phyloP scores from a whole-genome alignment of 2,888 invertebrate species.

The Carcina quercana region DNA sequence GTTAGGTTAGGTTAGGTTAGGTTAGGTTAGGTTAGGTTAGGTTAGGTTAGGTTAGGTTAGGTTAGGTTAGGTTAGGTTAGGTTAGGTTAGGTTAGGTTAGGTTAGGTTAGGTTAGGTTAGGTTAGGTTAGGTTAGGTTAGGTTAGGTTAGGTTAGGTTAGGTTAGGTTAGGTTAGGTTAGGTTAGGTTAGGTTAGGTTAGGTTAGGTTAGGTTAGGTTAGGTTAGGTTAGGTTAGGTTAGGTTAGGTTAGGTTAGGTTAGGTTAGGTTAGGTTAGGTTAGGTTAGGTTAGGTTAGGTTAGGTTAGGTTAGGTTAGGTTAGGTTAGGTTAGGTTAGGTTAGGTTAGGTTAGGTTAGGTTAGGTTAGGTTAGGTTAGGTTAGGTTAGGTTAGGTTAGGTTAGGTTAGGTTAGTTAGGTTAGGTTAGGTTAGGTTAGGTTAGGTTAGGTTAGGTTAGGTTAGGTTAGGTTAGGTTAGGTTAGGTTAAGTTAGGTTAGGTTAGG shows the following conservation, averaged over 20 bases:
- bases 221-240: conserved; percentile 8
- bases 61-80: conserved; percentile 13
- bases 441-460: conserved; percentile 8
- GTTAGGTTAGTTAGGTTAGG: conserved; percentile 5
- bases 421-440: conserved; percentile 6
- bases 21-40: conserved; percentile 18
- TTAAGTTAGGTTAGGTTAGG: conserved; percentile 2
- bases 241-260: conserved; percentile 4
- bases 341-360: conserved; percentile 6
- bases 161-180: conserved; percentile 13
- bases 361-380: conserved; percentile 3
- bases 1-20: conserved; percentile 21
- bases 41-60: conserved; percentile 14
- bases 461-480: background rate
- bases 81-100: conserved; percentile 11
- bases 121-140: conserved; percentile 8
- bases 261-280: conserved; percentile 9
- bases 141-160: conserved; percentile 9
- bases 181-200: conserved; percentile 14
- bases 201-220: conserved; percentile 15
- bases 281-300: conserved; percentile 5
- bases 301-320: conserved; percentile 8
- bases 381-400: conserved; percentile 8
- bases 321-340: conserved; percentile 9
- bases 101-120: conserved; percentile 12